Base-by-base conservation (phyloP, 2,888 invertebrate species). In the Xestia ashworthii region DNA sequence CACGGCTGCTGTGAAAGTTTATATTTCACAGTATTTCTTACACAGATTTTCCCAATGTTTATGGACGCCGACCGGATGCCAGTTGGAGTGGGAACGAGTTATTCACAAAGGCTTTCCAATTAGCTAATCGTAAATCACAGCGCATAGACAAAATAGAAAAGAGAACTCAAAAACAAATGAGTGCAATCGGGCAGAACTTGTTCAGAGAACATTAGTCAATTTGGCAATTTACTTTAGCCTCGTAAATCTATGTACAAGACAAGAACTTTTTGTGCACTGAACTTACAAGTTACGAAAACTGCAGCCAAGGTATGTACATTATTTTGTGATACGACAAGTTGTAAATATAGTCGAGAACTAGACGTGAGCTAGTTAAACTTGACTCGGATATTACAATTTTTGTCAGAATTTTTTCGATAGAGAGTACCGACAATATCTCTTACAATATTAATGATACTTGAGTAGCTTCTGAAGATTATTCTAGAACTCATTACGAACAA, bases 191-290 rank as follows among this genome's bases (percentile, higher is more conserved):
- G 71, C 64, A 62, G 53, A 86, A 73, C 44, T 86, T 78, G 78
- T 82, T 75, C 74, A 65, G 66, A 53, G 41, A 65, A 75, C 86
- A 78, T 86, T 82, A 84, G 79, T 86, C 83, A 86, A 84, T 86
- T 84, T 86, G 86, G 86, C 86, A 84, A 86, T 86, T 84, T 86
- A 79, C 74, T 84, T 86, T 70, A 72, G 58, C 46, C 86, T 83
- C 86, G 83, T 84, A 84, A 84, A 84, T 84, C 83, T 86, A 86
- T 83, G 79, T 82, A 78, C 86, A 82, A 86, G 74, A 86, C 78
- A 74, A 71, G 70, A 84, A 86, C 53, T 79, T 86, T 85, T 86
- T 84, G 72, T 82, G 55, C 71, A 74, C 62, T 32, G 66, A 85
- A 75, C 71, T 71, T 53, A 71, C 55, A 71, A 84, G 62, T 78